phyloP scores from a whole-genome alignment of 2,888 invertebrate species.

The Cancer borealis region DNA sequence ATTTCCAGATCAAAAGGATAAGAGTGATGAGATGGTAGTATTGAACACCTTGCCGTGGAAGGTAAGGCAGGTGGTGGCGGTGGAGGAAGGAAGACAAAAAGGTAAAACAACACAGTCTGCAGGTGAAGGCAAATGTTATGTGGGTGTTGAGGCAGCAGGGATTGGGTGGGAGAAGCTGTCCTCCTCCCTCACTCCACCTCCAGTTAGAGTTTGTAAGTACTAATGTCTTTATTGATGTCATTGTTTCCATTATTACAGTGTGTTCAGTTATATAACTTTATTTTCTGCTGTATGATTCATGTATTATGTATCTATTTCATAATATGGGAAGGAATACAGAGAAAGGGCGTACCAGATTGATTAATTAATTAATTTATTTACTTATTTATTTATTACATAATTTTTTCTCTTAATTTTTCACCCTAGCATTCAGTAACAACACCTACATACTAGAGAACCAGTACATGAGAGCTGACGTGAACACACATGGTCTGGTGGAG shows the following conservation, averaged over 20 bases:
- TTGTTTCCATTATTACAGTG: neutral
- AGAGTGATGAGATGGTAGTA: slow-evolving; percentile 23
- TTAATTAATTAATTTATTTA: neutral
- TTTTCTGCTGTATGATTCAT: no score
- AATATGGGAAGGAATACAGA: no score
- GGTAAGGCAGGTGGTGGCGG: slow-evolving; percentile 64
- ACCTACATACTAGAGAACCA: slow-evolving; percentile 52
- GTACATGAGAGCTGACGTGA: slow-evolving; percentile 62
- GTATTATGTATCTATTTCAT: no score
- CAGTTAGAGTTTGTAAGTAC: slow-evolving; percentile 65
- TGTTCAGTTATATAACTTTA: no score
- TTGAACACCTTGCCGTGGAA: slow-evolving; percentile 76
- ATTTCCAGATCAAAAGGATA: slow-evolving; percentile 34
- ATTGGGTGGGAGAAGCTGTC: slow-evolving; percentile 54
- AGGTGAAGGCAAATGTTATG: slow-evolving; percentile 31
- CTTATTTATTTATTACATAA: no score
- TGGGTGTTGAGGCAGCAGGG: slow-evolving; percentile 56
- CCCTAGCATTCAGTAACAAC: neutral
- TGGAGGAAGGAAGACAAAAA: slow-evolving; percentile 40
- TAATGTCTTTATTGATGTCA: neutral
- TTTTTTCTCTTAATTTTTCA: neutral
- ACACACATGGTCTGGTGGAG: slow-evolving; percentile 61
- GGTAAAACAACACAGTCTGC: neutral
- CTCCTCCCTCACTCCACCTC: slow-evolving; percentile 44
- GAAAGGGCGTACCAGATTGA: no score